Conservation (phyloP, 2,888 invertebrate genomes). For the Caenorhabditis afra region DNA sequence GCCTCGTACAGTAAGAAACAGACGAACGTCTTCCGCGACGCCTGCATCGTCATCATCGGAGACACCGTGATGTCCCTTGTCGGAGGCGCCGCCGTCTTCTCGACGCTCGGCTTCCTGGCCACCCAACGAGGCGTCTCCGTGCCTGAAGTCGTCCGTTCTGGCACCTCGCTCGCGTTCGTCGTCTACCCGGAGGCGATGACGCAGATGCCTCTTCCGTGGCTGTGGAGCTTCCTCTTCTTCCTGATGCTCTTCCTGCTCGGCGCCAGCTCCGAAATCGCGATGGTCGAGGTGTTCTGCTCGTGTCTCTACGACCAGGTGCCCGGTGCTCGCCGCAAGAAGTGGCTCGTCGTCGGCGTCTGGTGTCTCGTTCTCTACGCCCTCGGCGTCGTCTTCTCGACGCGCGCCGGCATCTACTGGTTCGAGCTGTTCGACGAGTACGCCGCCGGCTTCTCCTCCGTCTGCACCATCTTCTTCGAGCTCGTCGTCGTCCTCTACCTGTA, state of each 20-base stretch:
- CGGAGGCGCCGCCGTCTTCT: conserved; percentile 72
- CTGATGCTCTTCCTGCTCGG: conserved; percentile 81
- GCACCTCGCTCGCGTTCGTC: conserved; percentile 81
- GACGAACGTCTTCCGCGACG: conserved; percentile 76
- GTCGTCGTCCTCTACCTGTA: conserved; percentile 9
- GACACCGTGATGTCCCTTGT: conserved; percentile 71
- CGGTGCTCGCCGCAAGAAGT: conserved; percentile 7
- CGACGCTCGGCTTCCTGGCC: conserved; percentile 71
- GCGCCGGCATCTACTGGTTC: conserved; percentile 52
- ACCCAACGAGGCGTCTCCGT: conserved; percentile 45
- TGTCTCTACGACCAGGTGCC: conserved; percentile 50
- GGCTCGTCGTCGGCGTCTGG: conserved; percentile 17
- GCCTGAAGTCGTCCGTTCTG: conserved; percentile 59
- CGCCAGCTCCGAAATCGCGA: conserved; percentile 68
- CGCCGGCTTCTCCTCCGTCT: conserved; percentile 46
- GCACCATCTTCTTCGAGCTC: conserved; percentile 20
- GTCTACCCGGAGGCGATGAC: conserved; percentile 81
- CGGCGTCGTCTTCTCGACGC: conserved; percentile 13
- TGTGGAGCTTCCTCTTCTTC: conserved; percentile 81
- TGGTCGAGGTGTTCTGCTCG: conserved; percentile 57
- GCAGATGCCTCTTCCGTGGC: conserved; percentile 80
- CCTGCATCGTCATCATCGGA: conserved; percentile 73
- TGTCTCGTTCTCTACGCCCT: not conserved
- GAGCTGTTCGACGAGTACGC: conserved; percentile 55
- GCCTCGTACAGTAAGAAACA: conserved; percentile 71